These are phyloP conservation scores for Caranx melampygus DNA, from an alignment of 2,113 vertebrate species.

Conservation along the genomic window DNA sequence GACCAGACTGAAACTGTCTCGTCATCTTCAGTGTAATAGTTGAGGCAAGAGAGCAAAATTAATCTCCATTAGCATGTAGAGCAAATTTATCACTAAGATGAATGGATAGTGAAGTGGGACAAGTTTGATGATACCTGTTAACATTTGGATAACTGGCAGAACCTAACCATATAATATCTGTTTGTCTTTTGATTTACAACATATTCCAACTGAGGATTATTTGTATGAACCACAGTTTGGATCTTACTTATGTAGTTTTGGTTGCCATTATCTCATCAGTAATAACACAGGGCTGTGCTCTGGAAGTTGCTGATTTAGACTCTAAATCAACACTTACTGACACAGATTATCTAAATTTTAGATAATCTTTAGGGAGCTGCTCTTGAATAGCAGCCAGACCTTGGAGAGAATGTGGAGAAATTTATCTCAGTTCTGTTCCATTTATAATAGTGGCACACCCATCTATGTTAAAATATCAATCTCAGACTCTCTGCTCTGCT, in stretches of 20 bases:
- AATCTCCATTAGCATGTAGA: not conserved
- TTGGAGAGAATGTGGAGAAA: not conserved
- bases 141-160: not conserved
- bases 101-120: not conserved
- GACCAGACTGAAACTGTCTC: not conserved
- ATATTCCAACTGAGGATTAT: not conserved
- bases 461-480: no score
- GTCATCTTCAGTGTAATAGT: not conserved
- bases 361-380: not conserved
- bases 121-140: not conserved
- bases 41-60: not conserved
- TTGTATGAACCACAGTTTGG: not conserved
- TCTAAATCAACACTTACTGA: no score
- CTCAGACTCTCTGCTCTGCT: no score
- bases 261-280: not conserved
- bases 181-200: conserved; percentile 1
- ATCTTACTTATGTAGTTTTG: not conserved
- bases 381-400: not conserved
- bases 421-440: not conserved
- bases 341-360: no score
- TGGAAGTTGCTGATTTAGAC: no score
- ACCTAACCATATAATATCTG: not conserved
- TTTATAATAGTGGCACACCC: no score
- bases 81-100: not conserved
- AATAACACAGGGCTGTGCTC: not conserved